Base-by-base conservation (phyloP, 2,888 invertebrate genomes). In the Argyresthia goedartella region DNA sequence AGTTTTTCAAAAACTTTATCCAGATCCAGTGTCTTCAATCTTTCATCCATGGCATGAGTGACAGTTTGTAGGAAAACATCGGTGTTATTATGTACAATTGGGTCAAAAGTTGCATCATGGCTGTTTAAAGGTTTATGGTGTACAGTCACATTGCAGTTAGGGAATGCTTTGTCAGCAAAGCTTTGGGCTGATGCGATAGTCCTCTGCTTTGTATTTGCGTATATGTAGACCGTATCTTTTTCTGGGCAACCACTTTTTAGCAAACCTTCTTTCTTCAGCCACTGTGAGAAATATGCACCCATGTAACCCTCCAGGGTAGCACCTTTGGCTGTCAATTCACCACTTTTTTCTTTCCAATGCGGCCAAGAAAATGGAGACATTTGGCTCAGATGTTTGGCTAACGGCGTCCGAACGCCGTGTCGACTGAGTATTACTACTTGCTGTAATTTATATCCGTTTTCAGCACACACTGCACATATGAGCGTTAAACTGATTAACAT, bases 121-220 rank as follows among this genome's bases (percentile, higher is more conserved):
- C 25, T 58, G 34, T 59, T 50, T 1, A 63, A 57, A 10, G 25
- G 36, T 4, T 64, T 58, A 50, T 71, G 68, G 54, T 86, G 71
- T 6, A 86, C 62, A 0, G 67, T 70, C 4, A 81, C 54, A 52
- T 76, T 71, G 53, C 85, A 86, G 2, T 56, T 42, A 0, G 81
- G 77, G 52, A 78, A 86, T 0, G 71, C 78, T 50, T 71, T 68
- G 0, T 56, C 54, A 0, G 75, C 65, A 57, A 86, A 85, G 0
- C 84, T 73, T 52, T 62, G 54, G 0, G 85, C 81, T 0, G 84
- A 79, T 15, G 64, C 70, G 50, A 69, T 63, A 1, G 85, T 79
- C 46, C 85, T 59, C 61, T 86, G 75, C 9, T 75, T 68, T 0
- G 64, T 68, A 57, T 84, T 80, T 0, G 85, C 70, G 59, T 84